A percentile compares a stretch with the other conserved stretches of the same genome.
These are phyloP conservation scores for Danio albolineatus DNA, from an alignment of 2,797 vertebrate species.

Conservation along the genomic window DNA sequence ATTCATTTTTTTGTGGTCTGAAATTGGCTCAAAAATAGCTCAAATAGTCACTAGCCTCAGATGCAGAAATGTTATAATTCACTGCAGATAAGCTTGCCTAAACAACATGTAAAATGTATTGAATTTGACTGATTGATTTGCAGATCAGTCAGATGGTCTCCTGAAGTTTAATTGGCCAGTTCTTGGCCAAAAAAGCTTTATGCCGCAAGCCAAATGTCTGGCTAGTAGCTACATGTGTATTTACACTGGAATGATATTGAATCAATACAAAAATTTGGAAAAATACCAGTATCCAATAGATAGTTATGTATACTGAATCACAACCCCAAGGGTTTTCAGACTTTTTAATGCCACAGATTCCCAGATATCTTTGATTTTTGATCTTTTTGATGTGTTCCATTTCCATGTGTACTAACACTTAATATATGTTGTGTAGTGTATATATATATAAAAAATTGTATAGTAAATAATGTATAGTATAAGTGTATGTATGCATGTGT, in stretches of 20 bases:
- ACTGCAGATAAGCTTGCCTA: background rate
- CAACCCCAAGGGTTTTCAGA: background rate
- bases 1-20: too few species aligned
- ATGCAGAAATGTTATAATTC: background rate
- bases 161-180: conserved; percentile 1
- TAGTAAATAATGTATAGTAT: too few species aligned
- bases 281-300: background rate
- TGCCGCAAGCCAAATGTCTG: background rate
- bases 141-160: background rate
- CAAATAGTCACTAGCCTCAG: too few species aligned
- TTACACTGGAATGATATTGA: conserved; percentile 12
- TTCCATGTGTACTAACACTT: background rate
- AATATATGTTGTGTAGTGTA: too few species aligned
- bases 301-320: background rate
- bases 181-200: background rate
- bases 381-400: background rate
- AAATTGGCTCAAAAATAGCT: background rate
- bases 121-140: background rate
- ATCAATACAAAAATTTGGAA: background rate
- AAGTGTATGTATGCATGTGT: too few species aligned
- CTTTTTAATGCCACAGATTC: background rate
- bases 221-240: background rate
- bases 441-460: too few species aligned
- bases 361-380: background rate
- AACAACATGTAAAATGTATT: background rate